phyloP scores from a whole-genome alignment of 1,140 invertebrate genomes.

The Chironomus tepperi region DNA sequence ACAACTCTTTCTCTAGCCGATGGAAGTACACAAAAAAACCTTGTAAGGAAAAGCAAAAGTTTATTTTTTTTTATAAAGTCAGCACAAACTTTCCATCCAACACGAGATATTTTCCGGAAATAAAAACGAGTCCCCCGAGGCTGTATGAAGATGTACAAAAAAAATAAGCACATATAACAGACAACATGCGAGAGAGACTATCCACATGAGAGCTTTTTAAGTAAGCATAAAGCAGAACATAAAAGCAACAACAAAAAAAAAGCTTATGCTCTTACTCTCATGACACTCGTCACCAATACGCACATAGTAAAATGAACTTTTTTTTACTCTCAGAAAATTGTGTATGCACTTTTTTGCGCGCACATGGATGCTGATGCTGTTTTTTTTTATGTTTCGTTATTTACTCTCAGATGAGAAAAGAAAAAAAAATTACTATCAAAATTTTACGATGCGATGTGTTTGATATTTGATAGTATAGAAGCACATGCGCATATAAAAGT shows the following conservation, averaged over 20 bases:
- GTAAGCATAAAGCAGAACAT: not conserved
- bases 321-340: not conserved
- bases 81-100: constrained; percentile 1
- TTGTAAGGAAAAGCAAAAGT: not conserved
- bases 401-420: not conserved
- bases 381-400: not conserved
- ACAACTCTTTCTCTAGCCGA: not conserved
- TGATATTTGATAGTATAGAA: not conserved
- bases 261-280: not conserved
- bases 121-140: constrained; percentile 5
- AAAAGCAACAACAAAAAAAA: not conserved
- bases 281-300: not conserved
- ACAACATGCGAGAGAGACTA: not conserved
- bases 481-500: not conserved
- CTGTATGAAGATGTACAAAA: not conserved
- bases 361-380: constrained; percentile 11
- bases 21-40: not conserved
- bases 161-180: not conserved
- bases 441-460: constrained; percentile 20
- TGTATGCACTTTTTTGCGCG: constrained; percentile 11
- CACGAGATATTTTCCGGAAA: constrained; percentile 12
- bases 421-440: constrained; percentile 19
- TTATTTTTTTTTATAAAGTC: not conserved
- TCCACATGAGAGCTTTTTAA: constrained; percentile 1
- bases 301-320: not conserved